Evolutionary conservation across 1,140 invertebrate species (phyloP).

Genomic region (Calosoma granatense): DNA sequence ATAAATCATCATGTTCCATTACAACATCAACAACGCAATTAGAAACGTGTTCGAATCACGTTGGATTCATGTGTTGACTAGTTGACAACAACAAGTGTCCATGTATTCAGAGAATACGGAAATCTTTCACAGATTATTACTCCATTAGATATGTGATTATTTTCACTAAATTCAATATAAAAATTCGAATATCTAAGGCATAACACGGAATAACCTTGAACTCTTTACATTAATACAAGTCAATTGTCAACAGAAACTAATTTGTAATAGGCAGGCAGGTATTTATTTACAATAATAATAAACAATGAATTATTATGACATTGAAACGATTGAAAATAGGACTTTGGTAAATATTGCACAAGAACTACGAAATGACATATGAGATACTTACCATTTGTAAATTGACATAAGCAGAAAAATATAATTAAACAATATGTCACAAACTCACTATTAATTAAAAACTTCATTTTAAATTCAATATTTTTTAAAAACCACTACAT

Average conservation of each 20-base stretch:
- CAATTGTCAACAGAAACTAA: not conserved
- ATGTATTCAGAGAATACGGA: too few species aligned
- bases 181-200: too few species aligned
- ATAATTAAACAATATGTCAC: not conserved
- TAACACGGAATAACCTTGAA: not conserved
- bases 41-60: too few species aligned
- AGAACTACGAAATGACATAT: too few species aligned
- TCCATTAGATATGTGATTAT: too few species aligned
- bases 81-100: too few species aligned
- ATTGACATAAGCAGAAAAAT: not conserved
- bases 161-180: too few species aligned
- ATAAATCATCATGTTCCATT: not conserved
- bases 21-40: not conserved
- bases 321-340: not conserved
- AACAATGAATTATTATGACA: not conserved
- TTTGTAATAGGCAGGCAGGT: not conserved
- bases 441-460: not conserved
- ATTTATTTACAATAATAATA: not conserved
- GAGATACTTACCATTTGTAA: slow-evolving; percentile 4
- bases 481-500: not conserved
- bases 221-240: not conserved
- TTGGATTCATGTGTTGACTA: too few species aligned
- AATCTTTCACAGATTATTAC: too few species aligned
- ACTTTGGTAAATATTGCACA: too few species aligned
- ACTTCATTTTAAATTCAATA: not conserved